Conservation (phyloP, 2,888 invertebrate genomes). For the Hypena proboscidalis region DNA sequence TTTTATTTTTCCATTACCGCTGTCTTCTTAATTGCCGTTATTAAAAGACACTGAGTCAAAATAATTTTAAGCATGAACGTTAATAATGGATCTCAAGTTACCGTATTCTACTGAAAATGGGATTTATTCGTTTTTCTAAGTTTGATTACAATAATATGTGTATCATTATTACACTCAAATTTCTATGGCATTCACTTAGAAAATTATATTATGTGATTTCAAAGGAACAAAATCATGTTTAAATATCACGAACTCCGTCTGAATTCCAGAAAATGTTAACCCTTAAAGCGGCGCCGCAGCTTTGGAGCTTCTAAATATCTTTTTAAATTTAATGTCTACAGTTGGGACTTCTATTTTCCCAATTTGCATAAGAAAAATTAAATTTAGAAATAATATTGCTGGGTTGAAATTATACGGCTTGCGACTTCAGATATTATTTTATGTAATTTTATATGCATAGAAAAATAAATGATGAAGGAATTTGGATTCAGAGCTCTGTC, state of each 20-base stretch:
- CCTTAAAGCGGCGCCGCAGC: slow-evolving; percentile 20
- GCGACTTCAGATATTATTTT: slow-evolving; percentile 2
- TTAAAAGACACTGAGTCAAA: slow-evolving; percentile 51
- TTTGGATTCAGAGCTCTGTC: not conserved
- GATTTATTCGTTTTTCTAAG: slow-evolving; percentile 14
- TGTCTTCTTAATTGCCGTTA: slow-evolving; percentile 57
- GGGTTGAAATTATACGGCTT: slow-evolving; percentile 10
- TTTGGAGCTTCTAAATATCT: slow-evolving; percentile 32
- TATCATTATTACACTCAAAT: no score
- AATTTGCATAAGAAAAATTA: slow-evolving; percentile 39
- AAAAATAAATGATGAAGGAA: slow-evolving; percentile 1
- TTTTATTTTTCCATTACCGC: slow-evolving; percentile 62
- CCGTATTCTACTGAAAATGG: slow-evolving; percentile 15
- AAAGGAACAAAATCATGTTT: slow-evolving; percentile 19
- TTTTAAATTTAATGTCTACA: slow-evolving; percentile 29
- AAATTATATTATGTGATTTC: no score
- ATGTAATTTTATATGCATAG: not conserved
- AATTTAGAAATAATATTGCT: slow-evolving; percentile 25
- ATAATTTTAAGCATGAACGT: slow-evolving; percentile 37
- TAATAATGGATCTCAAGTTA: slow-evolving; percentile 53
- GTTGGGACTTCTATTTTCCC: slow-evolving; percentile 29
- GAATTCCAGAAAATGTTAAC: slow-evolving; percentile 37
- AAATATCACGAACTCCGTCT: slow-evolving; percentile 20
- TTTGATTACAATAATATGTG: slow-evolving; percentile 14
- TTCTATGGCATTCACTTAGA: slow-evolving; percentile 9